Evolutionary conservation across 2,888 invertebrate genomes (phyloP), one percentile per base, ranked within the genome.

Genomic region (Prionchulus punctatus): DNA sequence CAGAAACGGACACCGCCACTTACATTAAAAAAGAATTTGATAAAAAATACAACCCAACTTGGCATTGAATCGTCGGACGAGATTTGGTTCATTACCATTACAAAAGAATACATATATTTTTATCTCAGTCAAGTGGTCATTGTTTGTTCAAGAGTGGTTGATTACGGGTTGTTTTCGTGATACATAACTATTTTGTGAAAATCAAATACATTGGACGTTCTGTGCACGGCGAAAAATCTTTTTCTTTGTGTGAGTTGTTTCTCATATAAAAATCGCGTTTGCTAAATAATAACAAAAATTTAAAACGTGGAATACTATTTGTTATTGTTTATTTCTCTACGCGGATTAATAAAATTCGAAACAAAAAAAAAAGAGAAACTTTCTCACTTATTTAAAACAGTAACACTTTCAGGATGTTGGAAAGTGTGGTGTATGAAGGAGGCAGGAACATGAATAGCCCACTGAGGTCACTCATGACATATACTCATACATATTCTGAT

Each of bases 11-110:
- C 74, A 96, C 96, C 70, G 96, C 96, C 23, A 96, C 96, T 57
- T 96, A 84, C 76, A 94, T 96, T 75, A 96, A 98, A 80, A 98
- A 98, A 76, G 96, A 98, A 74, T 96, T 98, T 72, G 96, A 96
- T 80, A 94, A 94, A 80, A 96, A 96, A 76, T 96, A 92, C 81
- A 92, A 92, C 76, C 94, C 94, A 55, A 96, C 96, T 72, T 96
- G 94, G 94, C 94, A 94, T 60, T 94, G 92, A 80, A 94, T 96
- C 75, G 94, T 96, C 62, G 96, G 96, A 59, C 83, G 94, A 69
- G 96, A 96, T 78, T 98, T 96, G 73, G 96, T 96, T 68, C 91
- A 90, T 69, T 66, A 64, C 58, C 73, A 94, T 96, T 79, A 94
- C 94, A 61, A 89, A 92, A 76, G 92, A 96, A 78, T 96, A 96